A percentile compares a stretch with the other conserved stretches of the same genome.
These are phyloP conservation scores for Oligia latruncula DNA, from an alignment of 2,888 invertebrate species.

Conservation along the genomic window DNA sequence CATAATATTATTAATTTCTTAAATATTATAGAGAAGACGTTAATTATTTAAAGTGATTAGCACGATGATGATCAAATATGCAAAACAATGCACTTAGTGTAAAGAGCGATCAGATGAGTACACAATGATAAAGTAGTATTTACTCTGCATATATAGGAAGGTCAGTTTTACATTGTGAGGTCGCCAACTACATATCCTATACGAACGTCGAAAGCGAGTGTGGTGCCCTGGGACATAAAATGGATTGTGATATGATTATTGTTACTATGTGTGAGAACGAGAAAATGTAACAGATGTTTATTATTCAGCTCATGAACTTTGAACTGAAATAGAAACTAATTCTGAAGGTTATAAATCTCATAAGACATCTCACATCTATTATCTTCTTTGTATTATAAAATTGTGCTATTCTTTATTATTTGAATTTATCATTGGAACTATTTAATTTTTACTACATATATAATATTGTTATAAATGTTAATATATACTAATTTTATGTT, in stretches of 20 bases:
- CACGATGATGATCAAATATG: neutral
- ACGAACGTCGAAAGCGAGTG: slow-evolving; percentile 57
- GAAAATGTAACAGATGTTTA: slow-evolving; percentile 3
- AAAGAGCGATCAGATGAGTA: slow-evolving; percentile 46
- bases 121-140: slow-evolving; percentile 51
- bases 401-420: too few relatives aligned
- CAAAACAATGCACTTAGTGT: neutral
- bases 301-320: neutral
- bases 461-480: too few relatives aligned
- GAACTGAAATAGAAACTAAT: neutral
- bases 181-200: slow-evolving; percentile 70
- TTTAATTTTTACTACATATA: too few relatives aligned
- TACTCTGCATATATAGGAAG: slow-evolving; percentile 41
- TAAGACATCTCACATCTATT: neutral
- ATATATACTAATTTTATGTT: too few relatives aligned
- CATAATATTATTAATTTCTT: neutral
- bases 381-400: too few relatives aligned
- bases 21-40: neutral
- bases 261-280: slow-evolving; percentile 2
- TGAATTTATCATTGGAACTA: too few relatives aligned
- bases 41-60: neutral
- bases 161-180: slow-evolving; percentile 62
- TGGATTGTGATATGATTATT: slow-evolving; percentile 32
- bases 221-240: slow-evolving; percentile 31
- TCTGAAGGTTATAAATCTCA: neutral